Evolutionary conservation across 1,140 invertebrate species (phyloP), one percentile per base, ranked within the genome.

Genomic region (Zaprionus kolodkinae): DNA sequence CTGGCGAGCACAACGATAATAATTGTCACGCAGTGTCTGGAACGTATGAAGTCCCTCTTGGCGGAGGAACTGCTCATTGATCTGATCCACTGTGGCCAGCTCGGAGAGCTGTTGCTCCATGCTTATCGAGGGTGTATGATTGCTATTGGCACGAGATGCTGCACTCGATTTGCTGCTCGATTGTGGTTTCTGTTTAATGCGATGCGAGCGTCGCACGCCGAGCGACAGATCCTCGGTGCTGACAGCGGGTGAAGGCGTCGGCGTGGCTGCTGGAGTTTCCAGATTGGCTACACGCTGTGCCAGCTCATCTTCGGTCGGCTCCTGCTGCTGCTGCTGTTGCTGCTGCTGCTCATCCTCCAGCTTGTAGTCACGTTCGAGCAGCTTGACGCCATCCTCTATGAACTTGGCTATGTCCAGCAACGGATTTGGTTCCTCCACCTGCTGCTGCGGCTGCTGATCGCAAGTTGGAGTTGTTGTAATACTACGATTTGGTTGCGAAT

Each of bases 11-110:
- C 96, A 97, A 57, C 96, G 93, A 94, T 98, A 99, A 35, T 96
- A 94, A 94, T 98, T 99, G 92, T 98, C 97, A 40, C 95, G 95
- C 40, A 99, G 95, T 77, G 95, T 94, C 78, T 96, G 95, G 93
- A 97, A 99, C 67, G 95, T 95, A 72, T 96, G 96, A 48, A 97
- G 95, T 11, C 95, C 95, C 76, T 95, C 95, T 40, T 79, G 83
- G 64, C 90, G 91, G 21, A 92, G 63, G 6, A 92, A 92, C 38
- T 90, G 81, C 7, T 91, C 89, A 43, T 92, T 92, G n/a, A 87
- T 79, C 1, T 74, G 55, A 67, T 92, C 91, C 7, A 92, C 81
- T 30, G 83, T 72, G 6, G 91, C 81, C 69, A 91, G 72, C 48
- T 90, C 87, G 1, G 70, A 54, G 13, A 89, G 62, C 72, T 92